These are phyloP conservation scores for Geotrypetes seraphini DNA, from an alignment of 2,797 vertebrate species.

Conservation along the genomic window DNA sequence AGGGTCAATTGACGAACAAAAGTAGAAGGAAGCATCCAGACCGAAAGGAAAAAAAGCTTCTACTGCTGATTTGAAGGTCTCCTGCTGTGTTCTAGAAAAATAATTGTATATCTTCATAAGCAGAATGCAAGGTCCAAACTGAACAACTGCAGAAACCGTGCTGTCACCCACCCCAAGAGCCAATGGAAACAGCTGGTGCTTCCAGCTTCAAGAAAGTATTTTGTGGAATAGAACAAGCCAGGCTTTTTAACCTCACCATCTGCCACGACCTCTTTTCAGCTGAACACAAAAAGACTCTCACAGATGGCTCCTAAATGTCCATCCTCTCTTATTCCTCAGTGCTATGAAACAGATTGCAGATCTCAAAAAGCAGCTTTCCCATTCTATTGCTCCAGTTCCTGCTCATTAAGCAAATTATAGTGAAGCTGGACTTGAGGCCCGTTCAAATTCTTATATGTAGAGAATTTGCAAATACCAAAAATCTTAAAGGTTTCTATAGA, in stretches of 20 bases:
- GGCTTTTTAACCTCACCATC: conserved; percentile 53
- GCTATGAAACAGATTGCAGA: conserved; percentile 15
- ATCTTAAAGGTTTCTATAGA: neutral
- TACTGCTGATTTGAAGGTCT: too few relatives aligned
- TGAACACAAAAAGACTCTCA: conserved; percentile 43
- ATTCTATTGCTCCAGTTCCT: conserved; percentile 11
- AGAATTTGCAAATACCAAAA: neutral
- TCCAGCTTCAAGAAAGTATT: conserved; percentile 50
- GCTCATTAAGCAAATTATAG: conserved; percentile 7
- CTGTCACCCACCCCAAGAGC: conserved; percentile 23
- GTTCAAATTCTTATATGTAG: neutral
- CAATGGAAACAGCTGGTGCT: conserved; percentile 32
- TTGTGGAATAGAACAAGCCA: conserved; percentile 39
- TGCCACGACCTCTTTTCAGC: conserved; percentile 43
- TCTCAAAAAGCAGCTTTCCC: conserved; percentile 19
- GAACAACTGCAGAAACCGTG: conserved; percentile 8
- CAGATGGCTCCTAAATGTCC: conserved; percentile 51
- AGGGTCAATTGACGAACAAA: too few relatives aligned
- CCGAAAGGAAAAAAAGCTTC: too few relatives aligned
- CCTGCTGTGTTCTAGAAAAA: too few relatives aligned
- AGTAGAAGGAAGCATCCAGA: too few relatives aligned
- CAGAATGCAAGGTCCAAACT: conserved; percentile 16
- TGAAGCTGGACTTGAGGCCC: conserved; percentile 3
- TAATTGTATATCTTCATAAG: too few relatives aligned
- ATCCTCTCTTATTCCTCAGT: conserved; percentile 17